These are phyloP conservation scores for Lithobates sylvaticus DNA, from an alignment of 2,797 vertebrate genomes.

Conservation along the genomic window DNA sequence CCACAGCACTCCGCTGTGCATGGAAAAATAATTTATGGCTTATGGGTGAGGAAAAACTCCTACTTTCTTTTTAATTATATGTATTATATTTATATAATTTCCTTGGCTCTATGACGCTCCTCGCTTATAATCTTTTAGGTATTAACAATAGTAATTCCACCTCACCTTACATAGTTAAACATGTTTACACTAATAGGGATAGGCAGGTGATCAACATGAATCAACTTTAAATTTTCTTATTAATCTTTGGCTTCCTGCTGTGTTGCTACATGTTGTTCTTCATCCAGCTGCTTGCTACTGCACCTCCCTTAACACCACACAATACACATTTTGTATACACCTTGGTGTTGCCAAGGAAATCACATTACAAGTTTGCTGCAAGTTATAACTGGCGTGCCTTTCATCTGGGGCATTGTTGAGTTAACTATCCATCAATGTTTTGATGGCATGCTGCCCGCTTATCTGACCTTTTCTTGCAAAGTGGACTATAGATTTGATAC, in stretches of 20 bases:
- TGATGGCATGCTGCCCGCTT: too few species aligned
- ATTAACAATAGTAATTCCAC: conserved; percentile 7
- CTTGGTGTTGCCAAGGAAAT: conserved; percentile 21
- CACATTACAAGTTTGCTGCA: conserved; percentile 5
- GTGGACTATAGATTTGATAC: too few species aligned
- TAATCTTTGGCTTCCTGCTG: conserved; percentile 45
- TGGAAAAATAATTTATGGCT: conserved; percentile 6
- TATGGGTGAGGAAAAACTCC: background rate
- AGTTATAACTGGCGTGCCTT: conserved; percentile 20
- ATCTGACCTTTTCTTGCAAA: too few species aligned
- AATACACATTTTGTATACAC: conserved; percentile 40
- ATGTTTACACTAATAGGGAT: conserved; percentile 12
- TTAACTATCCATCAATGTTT: too few species aligned
- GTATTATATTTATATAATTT: background rate
- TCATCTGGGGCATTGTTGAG: background rate
- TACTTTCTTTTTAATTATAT: too few species aligned
- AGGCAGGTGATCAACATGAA: conserved; percentile 44
- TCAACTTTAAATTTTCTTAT: conserved; percentile 27
- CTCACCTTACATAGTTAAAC: background rate
- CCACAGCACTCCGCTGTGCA: background rate
- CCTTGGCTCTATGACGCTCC: background rate
- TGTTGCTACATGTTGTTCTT: conserved; percentile 44
- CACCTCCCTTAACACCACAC: conserved; percentile 27
- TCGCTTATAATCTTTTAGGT: conserved; percentile 4
- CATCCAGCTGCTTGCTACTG: conserved; percentile 3